Percentiles rank a stretch among this genome's conserved stretches.
Conservation (phyloP, 1,140 invertebrate species). For the Helicoverpa armigera region DNA sequence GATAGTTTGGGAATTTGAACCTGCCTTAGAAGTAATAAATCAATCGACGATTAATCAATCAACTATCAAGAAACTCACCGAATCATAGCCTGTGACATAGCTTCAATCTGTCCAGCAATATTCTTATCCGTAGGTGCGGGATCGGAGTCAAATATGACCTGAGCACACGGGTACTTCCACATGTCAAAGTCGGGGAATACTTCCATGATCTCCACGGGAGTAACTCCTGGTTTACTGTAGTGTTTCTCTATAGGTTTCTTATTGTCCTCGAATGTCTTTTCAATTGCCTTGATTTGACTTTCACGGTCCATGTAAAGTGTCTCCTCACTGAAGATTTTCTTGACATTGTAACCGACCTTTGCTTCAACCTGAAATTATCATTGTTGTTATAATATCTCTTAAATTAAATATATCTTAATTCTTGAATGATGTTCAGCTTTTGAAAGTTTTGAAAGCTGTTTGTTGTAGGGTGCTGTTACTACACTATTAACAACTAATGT, state of each 20-base stretch:
- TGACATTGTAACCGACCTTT: constrained; percentile 99
- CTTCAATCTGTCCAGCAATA: constrained; percentile 95
- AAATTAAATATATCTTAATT: not conserved
- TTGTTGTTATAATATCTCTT: not conserved
- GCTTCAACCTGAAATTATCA: constrained; percentile 91
- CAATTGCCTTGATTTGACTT: constrained; percentile 98
- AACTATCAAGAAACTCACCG: constrained; percentile 83
- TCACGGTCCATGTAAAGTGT: constrained; percentile 98
- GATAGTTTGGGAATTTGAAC: too few relatives aligned
- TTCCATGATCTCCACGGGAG: constrained; percentile 94
- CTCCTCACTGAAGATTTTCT: constrained; percentile 98
- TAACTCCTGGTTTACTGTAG: constrained; percentile 97
- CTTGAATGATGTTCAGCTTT: not conserved
- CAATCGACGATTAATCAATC: not conserved
- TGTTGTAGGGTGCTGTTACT: too few relatives aligned
- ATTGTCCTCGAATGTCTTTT: constrained; percentile 98
- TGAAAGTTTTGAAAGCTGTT: too few relatives aligned
- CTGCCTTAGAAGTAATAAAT: not conserved
- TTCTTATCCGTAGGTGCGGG: constrained; percentile 94
- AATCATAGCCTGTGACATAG: constrained; percentile 99
- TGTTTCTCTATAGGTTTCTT: constrained; percentile 96
- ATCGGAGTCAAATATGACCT: constrained; percentile 99
- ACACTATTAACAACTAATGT: too few relatives aligned
- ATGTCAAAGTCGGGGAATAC: constrained; percentile 98
- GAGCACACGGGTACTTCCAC: constrained; percentile 99